Evolutionary conservation across 2,113 vertebrate genomes (phyloP), one percentile per base, ranked within the genome.

Genomic region (Echinops telfairi): DNA sequence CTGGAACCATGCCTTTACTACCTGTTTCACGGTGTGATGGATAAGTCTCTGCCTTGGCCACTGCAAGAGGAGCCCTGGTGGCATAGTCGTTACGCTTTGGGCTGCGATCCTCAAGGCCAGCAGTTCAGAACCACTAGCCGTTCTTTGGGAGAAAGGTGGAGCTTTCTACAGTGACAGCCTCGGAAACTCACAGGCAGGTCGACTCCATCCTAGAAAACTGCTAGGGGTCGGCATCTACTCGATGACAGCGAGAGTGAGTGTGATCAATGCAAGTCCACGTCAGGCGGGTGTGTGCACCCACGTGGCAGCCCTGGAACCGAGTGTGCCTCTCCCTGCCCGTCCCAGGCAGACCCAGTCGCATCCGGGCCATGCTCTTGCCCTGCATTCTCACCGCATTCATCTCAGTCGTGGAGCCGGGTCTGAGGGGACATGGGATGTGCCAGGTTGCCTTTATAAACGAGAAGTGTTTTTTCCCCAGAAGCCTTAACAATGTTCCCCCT

Each of bases 401-500:
- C 47, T 38, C 25, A 68, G 16, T 89, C 12, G 1, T 27, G 27
- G 31, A 38, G n/a, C 0, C 0, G 0, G 25, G 83, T 43, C 22
- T 22, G 38, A 64, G 29, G 68, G 57, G 27, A 71, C 29, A 22
- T 58, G 83, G 29, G 62, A 16, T 66, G 36, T 11, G 7, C 71
- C 6, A 0, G 43, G 80, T 4, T 29, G 40, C 71, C 77, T 89
- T 85, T 40, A 15, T 71, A 57, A 25, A 33, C 25, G 68, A 15
- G 27, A 38, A 58, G 71, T 53, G 66, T 81, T 84, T n/a, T 9
- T 6, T 53, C 47, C 47, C 47, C 27, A 62, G 70, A 94, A 77
- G 20, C 38, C 71, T 95, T 95, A 94, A 96, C 87, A 76, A 31
- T 85, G 86, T 90, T 84, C 86, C 79, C 86, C 91, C 68, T 97